phyloP scores from a whole-genome alignment of 2,797 vertebrate genomes.

The Smutsia temminckii region DNA sequence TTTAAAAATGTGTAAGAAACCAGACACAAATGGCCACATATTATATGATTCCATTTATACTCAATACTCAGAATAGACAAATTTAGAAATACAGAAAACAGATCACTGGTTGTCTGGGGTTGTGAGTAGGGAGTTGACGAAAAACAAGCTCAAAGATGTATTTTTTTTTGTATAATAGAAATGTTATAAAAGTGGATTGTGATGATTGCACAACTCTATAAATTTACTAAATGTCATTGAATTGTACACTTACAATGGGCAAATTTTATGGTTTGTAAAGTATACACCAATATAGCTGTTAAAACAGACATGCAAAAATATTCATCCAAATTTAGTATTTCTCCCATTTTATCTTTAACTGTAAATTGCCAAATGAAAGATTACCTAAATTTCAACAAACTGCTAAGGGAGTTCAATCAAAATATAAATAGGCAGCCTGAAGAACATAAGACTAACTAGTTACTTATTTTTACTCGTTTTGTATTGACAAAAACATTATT shows the following conservation, averaged over 20 bases:
- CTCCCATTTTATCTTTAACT: slow-evolving; percentile 41
- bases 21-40: neutral
- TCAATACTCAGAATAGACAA: neutral
- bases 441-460: slow-evolving; percentile 50
- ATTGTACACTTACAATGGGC: neutral
- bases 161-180: neutral
- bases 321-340: neutral
- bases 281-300: neutral
- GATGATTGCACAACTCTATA: neutral
- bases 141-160: neutral
- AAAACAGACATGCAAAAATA: neutral
- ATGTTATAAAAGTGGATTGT: neutral
- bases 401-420: slow-evolving; percentile 8
- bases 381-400: slow-evolving; percentile 23
- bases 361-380: neutral
- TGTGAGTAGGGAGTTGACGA: neutral
- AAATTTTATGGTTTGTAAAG: neutral
- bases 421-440: neutral
- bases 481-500: slow-evolving; percentile 41
- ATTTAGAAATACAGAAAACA: neutral
- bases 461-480: slow-evolving; percentile 54
- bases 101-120: neutral
- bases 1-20: neutral
- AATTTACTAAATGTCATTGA: neutral
- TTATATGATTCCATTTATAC: neutral